Percentiles rank a stretch among this genome's conserved stretches.
These are phyloP conservation scores for Abscondita cerata DNA, from an alignment of 2,888 invertebrate species.

Conservation along the genomic window DNA sequence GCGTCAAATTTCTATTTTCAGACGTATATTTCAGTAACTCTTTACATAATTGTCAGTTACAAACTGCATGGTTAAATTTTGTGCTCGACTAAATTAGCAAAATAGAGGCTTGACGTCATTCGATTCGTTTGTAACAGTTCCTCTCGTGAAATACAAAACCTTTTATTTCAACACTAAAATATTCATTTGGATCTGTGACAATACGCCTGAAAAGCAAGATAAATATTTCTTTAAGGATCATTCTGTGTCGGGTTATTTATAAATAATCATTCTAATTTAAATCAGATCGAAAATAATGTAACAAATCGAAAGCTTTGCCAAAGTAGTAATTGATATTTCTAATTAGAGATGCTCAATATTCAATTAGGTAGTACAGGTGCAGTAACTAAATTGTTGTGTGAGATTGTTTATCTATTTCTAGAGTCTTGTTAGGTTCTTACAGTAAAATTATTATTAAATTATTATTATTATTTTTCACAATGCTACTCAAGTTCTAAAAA, in stretches of 20 bases:
- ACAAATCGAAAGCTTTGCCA: too few relatives aligned
- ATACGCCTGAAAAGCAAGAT: not conserved
- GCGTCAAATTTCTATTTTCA: slow-evolving; percentile 12
- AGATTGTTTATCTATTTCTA: too few relatives aligned
- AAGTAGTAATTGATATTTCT: too few relatives aligned
- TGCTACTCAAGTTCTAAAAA: too few relatives aligned
- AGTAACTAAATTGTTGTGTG: too few relatives aligned
- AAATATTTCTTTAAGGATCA: not conserved
- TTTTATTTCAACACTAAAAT: not conserved
- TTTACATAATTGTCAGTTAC: slow-evolving; percentile 13
- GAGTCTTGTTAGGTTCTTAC: too few relatives aligned
- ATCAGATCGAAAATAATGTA: too few relatives aligned
- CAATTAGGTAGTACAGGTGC: too few relatives aligned
- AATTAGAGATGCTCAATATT: too few relatives aligned
- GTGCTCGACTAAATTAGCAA: slow-evolving; percentile 7
- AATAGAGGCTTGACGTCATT: slow-evolving; percentile 18
- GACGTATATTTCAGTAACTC: not conserved
- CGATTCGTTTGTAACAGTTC: slow-evolving; percentile 13
- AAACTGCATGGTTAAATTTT: slow-evolving; percentile 13
- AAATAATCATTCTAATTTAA: too few relatives aligned
- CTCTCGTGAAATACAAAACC: slow-evolving; percentile 8
- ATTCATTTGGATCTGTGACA: slow-evolving; percentile 9
- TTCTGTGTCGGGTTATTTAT: not conserved
- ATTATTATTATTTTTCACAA: too few relatives aligned
- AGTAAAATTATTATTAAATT: too few relatives aligned